phyloP scores from a whole-genome alignment of 2,113 vertebrate species.

The Aptenodytes forsteri region DNA sequence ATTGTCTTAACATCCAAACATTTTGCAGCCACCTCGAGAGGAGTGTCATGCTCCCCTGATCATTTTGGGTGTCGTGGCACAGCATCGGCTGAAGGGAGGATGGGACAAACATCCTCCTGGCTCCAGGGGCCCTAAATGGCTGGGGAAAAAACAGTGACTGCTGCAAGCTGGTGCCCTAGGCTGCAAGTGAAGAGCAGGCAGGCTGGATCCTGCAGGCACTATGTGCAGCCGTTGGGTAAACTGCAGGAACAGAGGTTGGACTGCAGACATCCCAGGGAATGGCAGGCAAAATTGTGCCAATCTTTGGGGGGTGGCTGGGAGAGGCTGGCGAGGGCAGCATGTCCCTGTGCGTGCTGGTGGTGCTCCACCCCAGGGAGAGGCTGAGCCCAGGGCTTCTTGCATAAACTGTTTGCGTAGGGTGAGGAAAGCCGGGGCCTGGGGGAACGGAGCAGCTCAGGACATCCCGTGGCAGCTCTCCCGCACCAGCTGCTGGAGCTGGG shows the following conservation, averaged over 20 bases:
- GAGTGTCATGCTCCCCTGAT: neutral
- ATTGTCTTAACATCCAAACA: neutral
- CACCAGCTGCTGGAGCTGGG: neutral
- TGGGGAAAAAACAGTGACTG: neutral
- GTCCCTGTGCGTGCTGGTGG: neutral
- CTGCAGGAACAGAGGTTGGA: neutral
- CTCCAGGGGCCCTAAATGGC: neutral
- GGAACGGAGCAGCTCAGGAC: neutral
- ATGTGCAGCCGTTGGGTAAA: neutral
- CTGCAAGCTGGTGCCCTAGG: neutral
- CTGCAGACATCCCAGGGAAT: neutral
- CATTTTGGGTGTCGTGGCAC: fast-evolving
- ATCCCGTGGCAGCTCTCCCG: neutral
- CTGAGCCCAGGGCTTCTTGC: neutral
- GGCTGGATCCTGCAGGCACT: neutral
- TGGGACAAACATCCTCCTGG: neutral
- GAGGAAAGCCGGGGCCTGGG: neutral
- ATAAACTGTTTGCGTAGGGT: neutral
- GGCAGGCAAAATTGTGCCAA: neutral
- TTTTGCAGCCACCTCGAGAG: neutral
- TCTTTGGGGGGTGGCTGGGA: neutral
- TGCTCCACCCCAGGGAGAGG: neutral
- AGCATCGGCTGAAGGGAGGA: neutral
- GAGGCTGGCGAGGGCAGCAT: neutral
- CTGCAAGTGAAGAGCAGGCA: neutral